phyloP scores from a whole-genome alignment of 2,113 vertebrate genomes.

The Notarius quadriscutis region DNA sequence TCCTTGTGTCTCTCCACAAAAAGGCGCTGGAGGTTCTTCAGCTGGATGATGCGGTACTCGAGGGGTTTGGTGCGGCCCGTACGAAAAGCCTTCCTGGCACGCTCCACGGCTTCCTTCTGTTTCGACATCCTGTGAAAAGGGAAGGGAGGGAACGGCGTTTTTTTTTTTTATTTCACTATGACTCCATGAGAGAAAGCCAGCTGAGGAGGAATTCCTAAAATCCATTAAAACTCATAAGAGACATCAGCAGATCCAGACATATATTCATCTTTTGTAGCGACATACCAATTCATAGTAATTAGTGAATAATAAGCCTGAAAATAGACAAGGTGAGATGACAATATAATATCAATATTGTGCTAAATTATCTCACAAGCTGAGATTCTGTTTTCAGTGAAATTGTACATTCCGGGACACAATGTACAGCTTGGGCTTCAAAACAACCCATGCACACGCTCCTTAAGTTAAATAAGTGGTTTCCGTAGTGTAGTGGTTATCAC shows the following conservation, averaged over 20 bases:
- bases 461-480: conserved; percentile 24
- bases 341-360: not conserved
- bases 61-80: conserved; percentile 75
- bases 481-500: conserved; percentile 52
- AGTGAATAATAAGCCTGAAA: not conserved
- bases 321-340: not conserved
- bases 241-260: not conserved
- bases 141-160: not conserved
- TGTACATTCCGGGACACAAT: not conserved
- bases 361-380: not conserved
- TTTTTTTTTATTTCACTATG: conserved; percentile 23
- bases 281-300: not conserved
- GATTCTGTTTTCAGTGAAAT: not conserved
- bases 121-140: conserved; percentile 68
- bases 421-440: no score
- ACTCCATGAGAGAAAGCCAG: not conserved
- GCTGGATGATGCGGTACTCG: conserved; percentile 80
- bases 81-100: conserved; percentile 78
- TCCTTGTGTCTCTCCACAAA: conserved; percentile 74
- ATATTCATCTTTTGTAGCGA: not conserved
- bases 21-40: conserved; percentile 79
- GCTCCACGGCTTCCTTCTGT: conserved; percentile 70
- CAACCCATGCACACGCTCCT: no score
- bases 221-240: not conserved
- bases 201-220: not conserved